Evolutionary conservation across 2,888 invertebrate genomes (phyloP).

Genomic region (Malthinus seriepunctatus): DNA sequence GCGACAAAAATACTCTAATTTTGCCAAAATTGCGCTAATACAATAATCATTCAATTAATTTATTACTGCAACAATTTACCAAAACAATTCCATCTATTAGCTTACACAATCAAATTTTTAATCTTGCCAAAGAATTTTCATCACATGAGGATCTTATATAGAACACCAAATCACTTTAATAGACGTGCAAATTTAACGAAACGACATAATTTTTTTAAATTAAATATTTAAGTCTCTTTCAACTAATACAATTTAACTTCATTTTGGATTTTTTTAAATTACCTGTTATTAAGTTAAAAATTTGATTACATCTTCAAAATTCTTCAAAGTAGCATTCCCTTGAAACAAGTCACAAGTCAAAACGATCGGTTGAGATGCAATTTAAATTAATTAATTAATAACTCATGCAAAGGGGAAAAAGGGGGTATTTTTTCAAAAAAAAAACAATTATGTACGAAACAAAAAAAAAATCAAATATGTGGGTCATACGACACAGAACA

Average conservation of each 20-base stretch:
- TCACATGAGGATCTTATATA: slow-evolving; percentile 11
- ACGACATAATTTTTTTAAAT: no score
- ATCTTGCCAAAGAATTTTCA: slow-evolving; percentile 4
- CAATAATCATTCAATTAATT: no score
- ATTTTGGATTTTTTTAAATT: background rate
- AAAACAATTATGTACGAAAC: slow-evolving; percentile 1
- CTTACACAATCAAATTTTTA: slow-evolving; percentile 5
- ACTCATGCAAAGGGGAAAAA: background rate
- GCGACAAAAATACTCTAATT: no score
- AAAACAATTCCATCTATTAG: no score
- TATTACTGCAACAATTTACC: no score
- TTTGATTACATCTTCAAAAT: slow-evolving; percentile 1
- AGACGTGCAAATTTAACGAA: background rate
- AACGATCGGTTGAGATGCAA: background rate
- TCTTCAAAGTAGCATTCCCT: slow-evolving; percentile 6
- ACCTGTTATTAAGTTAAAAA: slow-evolving; percentile 2
- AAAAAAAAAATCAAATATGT: slow-evolving; percentile 13
- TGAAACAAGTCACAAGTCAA: slow-evolving; percentile 3
- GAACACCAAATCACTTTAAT: background rate
- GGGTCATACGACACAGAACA: slow-evolving; percentile 23
- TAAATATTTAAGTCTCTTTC: no score
- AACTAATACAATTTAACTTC: no score
- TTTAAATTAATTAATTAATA: background rate
- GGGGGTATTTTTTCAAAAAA: no score
- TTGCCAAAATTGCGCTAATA: no score